phyloP scores from a whole-genome alignment of 1,140 invertebrate species.

The Drosophila carrolli region DNA sequence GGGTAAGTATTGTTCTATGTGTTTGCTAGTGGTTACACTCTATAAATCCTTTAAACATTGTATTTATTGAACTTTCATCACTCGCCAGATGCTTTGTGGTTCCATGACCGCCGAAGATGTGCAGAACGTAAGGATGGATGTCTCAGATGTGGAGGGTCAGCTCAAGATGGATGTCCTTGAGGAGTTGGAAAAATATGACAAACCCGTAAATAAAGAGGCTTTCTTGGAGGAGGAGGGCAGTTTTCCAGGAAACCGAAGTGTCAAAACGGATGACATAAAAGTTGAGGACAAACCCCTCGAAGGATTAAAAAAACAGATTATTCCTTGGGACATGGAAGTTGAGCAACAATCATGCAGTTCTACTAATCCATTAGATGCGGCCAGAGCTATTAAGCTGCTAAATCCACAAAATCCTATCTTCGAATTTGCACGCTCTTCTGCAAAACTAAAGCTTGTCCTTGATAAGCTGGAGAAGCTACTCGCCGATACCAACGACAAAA shows the following conservation, averaged over 20 bases:
- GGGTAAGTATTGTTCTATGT: slow-evolving; percentile 13
- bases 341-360: neutral
- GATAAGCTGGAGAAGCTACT: slow-evolving; percentile 37
- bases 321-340: neutral
- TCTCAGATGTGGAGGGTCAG: neutral
- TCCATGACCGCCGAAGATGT: slow-evolving; percentile 20
- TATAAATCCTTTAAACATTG: too few relatives aligned
- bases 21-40: too few relatives aligned
- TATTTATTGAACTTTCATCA: neutral
- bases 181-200: slow-evolving; percentile 21
- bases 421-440: slow-evolving; percentile 22
- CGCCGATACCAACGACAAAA: slow-evolving; percentile 40
- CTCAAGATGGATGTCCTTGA: slow-evolving; percentile 23
- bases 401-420: slow-evolving; percentile 55
- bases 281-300: neutral
- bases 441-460: slow-evolving; percentile 38
- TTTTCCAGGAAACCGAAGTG: neutral
- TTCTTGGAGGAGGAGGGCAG: neutral
- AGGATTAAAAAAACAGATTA: neutral
- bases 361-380: neutral
- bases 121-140: neutral
- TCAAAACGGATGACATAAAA: neutral
- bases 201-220: neutral
- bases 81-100: slow-evolving; percentile 26
- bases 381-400: slow-evolving; percentile 25